Percentiles rank a stretch among this genome's conserved stretches.
Evolutionary conservation across 2,797 vertebrate genomes (phyloP).

Genomic region (Phaenicophaeus curvirostris): DNA sequence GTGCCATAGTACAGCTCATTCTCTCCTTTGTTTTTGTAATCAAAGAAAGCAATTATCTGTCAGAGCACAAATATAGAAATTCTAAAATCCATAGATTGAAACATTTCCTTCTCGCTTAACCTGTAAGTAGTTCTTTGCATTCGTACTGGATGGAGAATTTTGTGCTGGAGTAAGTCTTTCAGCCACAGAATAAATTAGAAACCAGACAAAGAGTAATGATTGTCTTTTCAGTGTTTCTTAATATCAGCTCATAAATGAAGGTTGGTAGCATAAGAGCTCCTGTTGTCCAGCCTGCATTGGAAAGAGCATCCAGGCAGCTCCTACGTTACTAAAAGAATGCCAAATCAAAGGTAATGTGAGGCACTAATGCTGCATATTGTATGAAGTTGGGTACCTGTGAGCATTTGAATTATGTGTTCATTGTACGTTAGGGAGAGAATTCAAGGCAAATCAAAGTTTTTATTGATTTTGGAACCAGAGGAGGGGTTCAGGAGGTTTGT

Average conservation of each 20-base stretch:
- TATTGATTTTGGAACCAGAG: constrained; percentile 56
- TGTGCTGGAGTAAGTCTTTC: neutral
- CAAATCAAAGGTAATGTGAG: constrained; percentile 7
- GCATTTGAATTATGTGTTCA: constrained; percentile 21
- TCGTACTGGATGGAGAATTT: neutral
- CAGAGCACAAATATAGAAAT: neutral
- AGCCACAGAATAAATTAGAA: constrained; percentile 43
- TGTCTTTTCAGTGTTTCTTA: neutral
- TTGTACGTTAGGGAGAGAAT: neutral
- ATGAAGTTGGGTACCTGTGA: neutral
- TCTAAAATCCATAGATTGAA: neutral
- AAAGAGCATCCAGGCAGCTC: neutral
- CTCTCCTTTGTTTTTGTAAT: constrained; percentile 29
- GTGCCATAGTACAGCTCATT: neutral
- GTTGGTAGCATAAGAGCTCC: neutral
- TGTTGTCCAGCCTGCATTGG: neutral
- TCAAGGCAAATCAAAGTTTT: constrained; percentile 52
- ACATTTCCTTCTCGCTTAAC: neutral
- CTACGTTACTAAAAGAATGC: neutral
- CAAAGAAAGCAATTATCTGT: constrained; percentile 6
- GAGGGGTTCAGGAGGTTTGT: constrained; percentile 15
- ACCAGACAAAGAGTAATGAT: constrained; percentile 29
- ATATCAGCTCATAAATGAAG: neutral
- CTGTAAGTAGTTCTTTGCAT: neutral
- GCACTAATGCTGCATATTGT: neutral